Conservation (phyloP, 1,140 invertebrate species). For the Aphaenogaster floridana region DNA sequence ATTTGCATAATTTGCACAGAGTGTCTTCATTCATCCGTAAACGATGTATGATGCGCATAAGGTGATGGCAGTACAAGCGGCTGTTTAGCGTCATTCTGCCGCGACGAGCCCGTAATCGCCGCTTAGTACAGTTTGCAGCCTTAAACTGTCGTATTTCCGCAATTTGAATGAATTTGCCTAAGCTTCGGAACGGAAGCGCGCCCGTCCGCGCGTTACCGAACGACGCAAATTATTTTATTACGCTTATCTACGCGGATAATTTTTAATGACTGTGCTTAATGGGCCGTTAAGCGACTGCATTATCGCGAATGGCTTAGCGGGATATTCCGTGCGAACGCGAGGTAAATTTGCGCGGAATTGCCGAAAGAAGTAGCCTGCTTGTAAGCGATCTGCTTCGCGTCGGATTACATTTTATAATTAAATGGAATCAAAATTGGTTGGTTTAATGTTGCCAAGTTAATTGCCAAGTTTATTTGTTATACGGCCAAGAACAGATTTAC, state of each 20-base stretch:
- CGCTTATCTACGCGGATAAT: constrained; percentile 66
- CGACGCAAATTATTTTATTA: constrained; percentile 68
- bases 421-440: neutral
- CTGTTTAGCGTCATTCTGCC: constrained; percentile 63
- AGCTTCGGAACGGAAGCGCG: constrained; percentile 18
- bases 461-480: neutral
- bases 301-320: constrained; percentile 41
- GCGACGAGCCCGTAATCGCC: constrained; percentile 59
- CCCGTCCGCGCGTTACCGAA: constrained; percentile 7
- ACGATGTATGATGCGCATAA: constrained; percentile 45
- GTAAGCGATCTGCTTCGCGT: neutral
- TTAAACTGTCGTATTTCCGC: constrained; percentile 69
- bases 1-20: constrained; percentile 52
- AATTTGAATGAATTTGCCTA: constrained; percentile 75
- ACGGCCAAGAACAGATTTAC: neutral
- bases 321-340: constrained; percentile 14
- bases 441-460: neutral
- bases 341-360: constrained; percentile 1
- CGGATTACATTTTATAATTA: constrained; percentile 16
- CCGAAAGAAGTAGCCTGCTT: neutral
- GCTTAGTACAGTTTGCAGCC: constrained; percentile 69
- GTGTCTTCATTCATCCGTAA: constrained; percentile 25
- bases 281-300: constrained; percentile 51
- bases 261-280: constrained; percentile 68
- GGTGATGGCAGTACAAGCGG: constrained; percentile 39